These are phyloP conservation scores for Acinonyx jubatus DNA, from an alignment of 2,113 vertebrate genomes.

Conservation along the genomic window DNA sequence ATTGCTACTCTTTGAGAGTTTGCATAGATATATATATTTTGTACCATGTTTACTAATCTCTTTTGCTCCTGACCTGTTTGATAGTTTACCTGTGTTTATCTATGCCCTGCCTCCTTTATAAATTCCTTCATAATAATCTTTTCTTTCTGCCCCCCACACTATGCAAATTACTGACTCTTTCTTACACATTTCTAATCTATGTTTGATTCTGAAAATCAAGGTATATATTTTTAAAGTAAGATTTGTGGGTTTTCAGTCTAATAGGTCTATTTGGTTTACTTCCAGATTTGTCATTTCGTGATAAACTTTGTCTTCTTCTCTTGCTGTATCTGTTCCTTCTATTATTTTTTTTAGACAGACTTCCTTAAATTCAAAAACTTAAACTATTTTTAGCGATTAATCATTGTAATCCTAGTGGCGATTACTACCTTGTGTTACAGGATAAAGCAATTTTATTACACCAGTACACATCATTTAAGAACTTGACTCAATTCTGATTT, in stretches of 20 bases:
- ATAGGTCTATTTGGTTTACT: too few species aligned
- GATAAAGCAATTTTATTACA: not conserved
- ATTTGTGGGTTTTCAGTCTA: not conserved
- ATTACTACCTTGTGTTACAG: not conserved
- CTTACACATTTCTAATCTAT: not conserved
- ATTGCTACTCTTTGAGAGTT: not conserved
- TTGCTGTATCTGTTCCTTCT: not conserved
- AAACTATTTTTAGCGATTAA: not conserved
- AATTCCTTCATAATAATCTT: not conserved
- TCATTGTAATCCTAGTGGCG: not conserved
- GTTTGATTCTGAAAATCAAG: not conserved
- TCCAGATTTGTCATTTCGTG: not conserved
- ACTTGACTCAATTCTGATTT: not conserved
- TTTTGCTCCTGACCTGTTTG: not conserved
- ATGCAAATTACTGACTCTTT: too few species aligned
- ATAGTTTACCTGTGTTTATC: not conserved
- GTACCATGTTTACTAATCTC: not conserved
- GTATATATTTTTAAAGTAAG: not conserved
- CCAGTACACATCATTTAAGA: not conserved
- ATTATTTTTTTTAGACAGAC: not conserved
- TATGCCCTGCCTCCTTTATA: not conserved
- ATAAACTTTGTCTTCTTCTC: not conserved
- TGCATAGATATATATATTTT: not conserved
- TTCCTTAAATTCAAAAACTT: not conserved
- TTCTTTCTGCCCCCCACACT: rapidly evolving